phyloP scores from a whole-genome alignment of 2,113 vertebrate genomes.

The Entelurus aequoreus region DNA sequence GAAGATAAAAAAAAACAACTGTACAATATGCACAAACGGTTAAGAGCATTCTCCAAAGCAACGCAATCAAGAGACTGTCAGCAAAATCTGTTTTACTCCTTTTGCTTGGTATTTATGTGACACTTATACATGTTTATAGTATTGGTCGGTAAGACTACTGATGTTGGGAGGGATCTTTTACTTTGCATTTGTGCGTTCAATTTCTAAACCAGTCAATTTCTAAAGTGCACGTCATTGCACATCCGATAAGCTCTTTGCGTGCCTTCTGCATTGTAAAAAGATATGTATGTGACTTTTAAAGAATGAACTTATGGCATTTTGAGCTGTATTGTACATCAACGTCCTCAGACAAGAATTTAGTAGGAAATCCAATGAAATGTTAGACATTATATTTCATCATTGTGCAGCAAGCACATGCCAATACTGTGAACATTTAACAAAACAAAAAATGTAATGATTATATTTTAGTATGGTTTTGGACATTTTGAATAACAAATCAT shows the following conservation, averaged over 20 bases:
- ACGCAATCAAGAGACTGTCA: no score
- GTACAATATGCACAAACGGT: no score
- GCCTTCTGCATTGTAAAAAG: slow-evolving; percentile 58
- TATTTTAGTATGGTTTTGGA: background rate
- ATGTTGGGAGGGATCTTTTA: slow-evolving; percentile 30
- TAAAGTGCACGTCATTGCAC: slow-evolving; percentile 45
- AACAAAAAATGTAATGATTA: background rate
- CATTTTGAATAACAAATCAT: no score
- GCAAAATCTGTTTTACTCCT: no score
- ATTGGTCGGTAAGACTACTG: slow-evolving; percentile 15
- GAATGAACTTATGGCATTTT: slow-evolving; percentile 46
- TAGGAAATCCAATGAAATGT: background rate
- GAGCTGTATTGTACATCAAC: slow-evolving; percentile 41
- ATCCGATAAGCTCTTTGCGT: slow-evolving; percentile 57
- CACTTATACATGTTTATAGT: no score
- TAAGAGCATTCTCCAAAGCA: no score
- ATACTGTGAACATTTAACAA: background rate
- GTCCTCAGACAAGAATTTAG: background rate
- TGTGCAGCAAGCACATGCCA: background rate
- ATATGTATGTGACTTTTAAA: slow-evolving; percentile 39
- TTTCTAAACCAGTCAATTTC: slow-evolving; percentile 23
- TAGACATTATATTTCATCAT: background rate
- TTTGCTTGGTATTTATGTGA: no score
- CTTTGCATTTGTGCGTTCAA: slow-evolving; percentile 30
- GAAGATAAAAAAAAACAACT: no score